Conservation (phyloP, 1,140 invertebrate genomes). For the Latrodectus geometricus region DNA sequence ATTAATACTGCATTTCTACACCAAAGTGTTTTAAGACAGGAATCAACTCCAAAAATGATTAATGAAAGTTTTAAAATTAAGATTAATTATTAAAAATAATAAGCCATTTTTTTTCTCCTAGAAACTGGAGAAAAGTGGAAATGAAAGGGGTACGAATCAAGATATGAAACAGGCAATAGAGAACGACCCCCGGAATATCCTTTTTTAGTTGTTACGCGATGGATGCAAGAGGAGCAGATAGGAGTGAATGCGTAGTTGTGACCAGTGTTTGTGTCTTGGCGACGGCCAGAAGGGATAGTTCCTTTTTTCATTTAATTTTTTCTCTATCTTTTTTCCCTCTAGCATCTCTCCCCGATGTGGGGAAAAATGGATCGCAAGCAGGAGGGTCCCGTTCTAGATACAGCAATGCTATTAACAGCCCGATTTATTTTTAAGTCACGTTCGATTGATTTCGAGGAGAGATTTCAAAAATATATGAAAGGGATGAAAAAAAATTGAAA, state of each 20-base stretch:
- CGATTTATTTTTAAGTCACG: constrained; percentile 62
- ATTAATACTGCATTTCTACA: too few species aligned
- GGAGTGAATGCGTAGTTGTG: constrained; percentile 50
- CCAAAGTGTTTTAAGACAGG: too few species aligned
- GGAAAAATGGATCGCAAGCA: constrained; percentile 8
- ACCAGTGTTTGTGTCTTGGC: constrained; percentile 45
- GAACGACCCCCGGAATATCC: constrained; percentile 12
- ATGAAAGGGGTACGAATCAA: not conserved
- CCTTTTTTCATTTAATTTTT: constrained; percentile 12
- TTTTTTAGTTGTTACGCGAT: constrained; percentile 43
- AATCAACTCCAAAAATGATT: too few species aligned
- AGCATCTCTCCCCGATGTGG: not conserved
- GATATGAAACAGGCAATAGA: not conserved
- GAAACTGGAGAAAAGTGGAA: too few species aligned
- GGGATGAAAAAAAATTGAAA: constrained; percentile 2
- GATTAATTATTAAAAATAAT: too few species aligned
- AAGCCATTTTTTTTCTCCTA: too few species aligned
- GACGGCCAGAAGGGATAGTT: constrained; percentile 24
- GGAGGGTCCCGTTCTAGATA: constrained; percentile 32
- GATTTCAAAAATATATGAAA: constrained; percentile 48
- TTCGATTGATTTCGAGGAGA: constrained; percentile 54
- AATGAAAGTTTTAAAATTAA: too few species aligned
- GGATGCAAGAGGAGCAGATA: constrained; percentile 30
- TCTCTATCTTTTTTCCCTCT: constrained; percentile 13
- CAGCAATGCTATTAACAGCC: constrained; percentile 51